Conservation (phyloP, 2,888 invertebrate species). For the Macrophya alboannulata region DNA sequence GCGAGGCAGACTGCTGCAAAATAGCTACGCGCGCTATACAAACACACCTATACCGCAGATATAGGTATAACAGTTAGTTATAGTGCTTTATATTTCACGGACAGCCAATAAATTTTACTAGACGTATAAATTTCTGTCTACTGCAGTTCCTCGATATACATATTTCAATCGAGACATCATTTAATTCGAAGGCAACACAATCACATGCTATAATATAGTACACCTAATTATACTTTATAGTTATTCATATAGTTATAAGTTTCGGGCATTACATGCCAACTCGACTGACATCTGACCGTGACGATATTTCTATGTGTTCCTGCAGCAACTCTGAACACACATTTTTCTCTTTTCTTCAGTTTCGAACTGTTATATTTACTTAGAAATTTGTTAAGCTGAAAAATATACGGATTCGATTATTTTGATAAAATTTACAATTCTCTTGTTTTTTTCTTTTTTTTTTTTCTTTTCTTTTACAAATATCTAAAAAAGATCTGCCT, state of each 20-base stretch:
- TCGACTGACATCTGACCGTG: not conserved
- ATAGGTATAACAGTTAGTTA: not conserved
- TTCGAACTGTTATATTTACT: not conserved
- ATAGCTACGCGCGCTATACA: not conserved
- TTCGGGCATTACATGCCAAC: not conserved
- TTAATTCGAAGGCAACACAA: slow-evolving; percentile 4
- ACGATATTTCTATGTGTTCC: not conserved
- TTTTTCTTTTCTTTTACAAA: not conserved
- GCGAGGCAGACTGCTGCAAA: slow-evolving; percentile 14
- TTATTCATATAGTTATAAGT: not conserved
- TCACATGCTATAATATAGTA: not conserved
- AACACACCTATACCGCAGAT: not conserved
- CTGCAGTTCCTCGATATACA: not conserved
- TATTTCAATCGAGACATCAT: slow-evolving; percentile 27
- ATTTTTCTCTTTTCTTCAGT: not conserved
- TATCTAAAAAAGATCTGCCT: not conserved
- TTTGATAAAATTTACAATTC: not conserved
- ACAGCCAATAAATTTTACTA: not conserved
- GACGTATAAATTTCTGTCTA: slow-evolving; percentile 6
- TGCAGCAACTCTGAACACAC: not conserved
- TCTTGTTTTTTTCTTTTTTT: too few relatives aligned
- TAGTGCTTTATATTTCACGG: not conserved
- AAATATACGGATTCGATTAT: not conserved
- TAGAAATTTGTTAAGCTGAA: not conserved
- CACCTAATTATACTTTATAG: not conserved